A percentile compares a stretch with the other conserved stretches of the same genome.
phyloP scores from a whole-genome alignment of 2,888 invertebrate genomes.

The Troides aeacus region DNA sequence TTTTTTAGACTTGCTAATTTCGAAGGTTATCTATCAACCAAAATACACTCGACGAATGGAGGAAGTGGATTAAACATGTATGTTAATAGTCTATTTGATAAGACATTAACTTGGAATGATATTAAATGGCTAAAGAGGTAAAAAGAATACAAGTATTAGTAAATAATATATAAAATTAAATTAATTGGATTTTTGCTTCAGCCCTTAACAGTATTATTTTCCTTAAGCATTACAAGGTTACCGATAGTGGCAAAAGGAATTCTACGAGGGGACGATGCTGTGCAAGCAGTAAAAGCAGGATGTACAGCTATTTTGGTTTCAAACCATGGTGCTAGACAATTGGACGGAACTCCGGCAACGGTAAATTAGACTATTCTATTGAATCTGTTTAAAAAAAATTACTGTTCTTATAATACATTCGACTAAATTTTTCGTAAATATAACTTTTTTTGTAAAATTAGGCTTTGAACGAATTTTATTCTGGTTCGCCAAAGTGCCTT shows the following conservation, averaged over 20 bases:
- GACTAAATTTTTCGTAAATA: no score
- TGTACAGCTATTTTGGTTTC: slow-evolving; percentile 92
- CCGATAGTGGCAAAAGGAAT: slow-evolving; percentile 94
- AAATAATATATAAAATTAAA: background rate
- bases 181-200: background rate
- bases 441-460: no score
- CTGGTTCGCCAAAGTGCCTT: no score
- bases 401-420: no score
- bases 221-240: slow-evolving; percentile 83
- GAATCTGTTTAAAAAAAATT: background rate
- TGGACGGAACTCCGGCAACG: slow-evolving; percentile 91
- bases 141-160: background rate
- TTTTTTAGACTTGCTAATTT: slow-evolving; percentile 89
- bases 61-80: slow-evolving; percentile 90
- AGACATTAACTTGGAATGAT: slow-evolving; percentile 91
- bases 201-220: slow-evolving; percentile 15
- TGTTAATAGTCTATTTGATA: slow-evolving; percentile 88
- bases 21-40: slow-evolving; percentile 74
- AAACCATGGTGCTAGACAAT: slow-evolving; percentile 95
- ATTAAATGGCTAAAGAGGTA: slow-evolving; percentile 90
- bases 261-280: slow-evolving; percentile 91
- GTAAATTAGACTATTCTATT: slow-evolving; percentile 59
- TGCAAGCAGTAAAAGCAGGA: slow-evolving; percentile 85
- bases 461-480: no score
- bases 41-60: slow-evolving; percentile 69